Base-by-base conservation (phyloP, 1,140 invertebrate genomes). In the Eumaeus atala region DNA sequence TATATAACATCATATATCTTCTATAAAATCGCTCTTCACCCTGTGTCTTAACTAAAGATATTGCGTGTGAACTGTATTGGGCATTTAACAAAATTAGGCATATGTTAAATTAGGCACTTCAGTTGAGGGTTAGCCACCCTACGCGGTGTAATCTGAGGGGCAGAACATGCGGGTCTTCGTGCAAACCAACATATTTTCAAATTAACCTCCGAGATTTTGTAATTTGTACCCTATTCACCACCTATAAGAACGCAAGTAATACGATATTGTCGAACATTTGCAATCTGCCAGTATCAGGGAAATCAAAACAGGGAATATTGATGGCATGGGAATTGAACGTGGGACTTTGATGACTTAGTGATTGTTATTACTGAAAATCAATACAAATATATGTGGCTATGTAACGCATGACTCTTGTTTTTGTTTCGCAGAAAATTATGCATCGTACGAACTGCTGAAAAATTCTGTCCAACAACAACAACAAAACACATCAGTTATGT, bases 251-350 rank as follows among this genome's bases (percentile, higher is more conserved):
- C 21, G 5, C 34, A 18, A 56, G 56, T 58, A 28, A 16, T 12
- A 28, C 18, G 33, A 49, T 28, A 51, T 42, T 16, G 36, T n/a
- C 17, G 54, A 64, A 67, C 62, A 66, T 73, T 71, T 60, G 68
- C 73, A 73, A 74, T 74, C 64, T 67, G 61, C 61, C 61, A 66
- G 73, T 72, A 72, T 70, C 70, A 54, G 63, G 64, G 66, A 72
- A 82, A 82, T 80, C 74, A 79, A 78, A 84, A 77, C 71, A 72
- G 70, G 64, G 69, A 72, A 77, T 72, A 79, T 81, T 77, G 68
- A 84, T 78, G 70, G 62, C 70, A 73, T 80, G 77, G 77, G 75
- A 80, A 80, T 66, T 35, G 51, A 33, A 52, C 63, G 64, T 71
- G 70, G 64, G 62, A 77, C 63, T 62, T 52, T 64, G 54, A 69